Conservation (phyloP, 2,888 invertebrate genomes). For the Mactromeris polynyma region DNA sequence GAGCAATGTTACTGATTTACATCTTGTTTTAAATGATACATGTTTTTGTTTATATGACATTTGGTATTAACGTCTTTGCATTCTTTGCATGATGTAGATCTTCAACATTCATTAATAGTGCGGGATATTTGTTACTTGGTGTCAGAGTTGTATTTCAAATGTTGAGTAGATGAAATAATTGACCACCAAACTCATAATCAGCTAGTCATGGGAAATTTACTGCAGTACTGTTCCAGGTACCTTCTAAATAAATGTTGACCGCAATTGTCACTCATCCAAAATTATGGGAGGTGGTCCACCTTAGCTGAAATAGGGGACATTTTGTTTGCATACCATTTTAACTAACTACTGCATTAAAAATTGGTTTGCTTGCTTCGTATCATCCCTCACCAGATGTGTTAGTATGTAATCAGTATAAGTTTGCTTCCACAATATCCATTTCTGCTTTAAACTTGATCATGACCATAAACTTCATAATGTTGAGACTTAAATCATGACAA, state of each 20-base stretch:
- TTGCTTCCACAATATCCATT: neutral
- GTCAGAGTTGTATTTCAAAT: too few relatives aligned
- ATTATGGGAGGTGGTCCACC: neutral
- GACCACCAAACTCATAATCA: too few relatives aligned
- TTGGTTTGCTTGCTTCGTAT: too few relatives aligned
- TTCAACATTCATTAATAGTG: too few relatives aligned
- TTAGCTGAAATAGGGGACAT: neutral
- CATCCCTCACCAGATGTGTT: neutral
- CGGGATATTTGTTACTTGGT: too few relatives aligned
- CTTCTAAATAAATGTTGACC: neutral
- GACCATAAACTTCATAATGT: neutral
- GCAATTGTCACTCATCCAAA: neutral
- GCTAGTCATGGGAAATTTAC: too few relatives aligned
- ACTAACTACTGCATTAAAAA: neutral
- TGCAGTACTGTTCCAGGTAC: too few relatives aligned
- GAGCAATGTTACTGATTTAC: neutral
- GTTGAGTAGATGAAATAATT: too few relatives aligned
- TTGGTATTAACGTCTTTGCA: too few relatives aligned
- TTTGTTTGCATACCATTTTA: neutral
- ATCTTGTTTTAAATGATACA: neutral
- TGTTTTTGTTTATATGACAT: neutral
- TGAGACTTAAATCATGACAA: neutral
- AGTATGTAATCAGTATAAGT: neutral
- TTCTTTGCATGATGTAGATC: too few relatives aligned
- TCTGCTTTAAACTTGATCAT: neutral